These are phyloP conservation scores for Poeciliopsis turrubarensis DNA, from an alignment of 2,113 vertebrate species.

Conservation along the genomic window DNA sequence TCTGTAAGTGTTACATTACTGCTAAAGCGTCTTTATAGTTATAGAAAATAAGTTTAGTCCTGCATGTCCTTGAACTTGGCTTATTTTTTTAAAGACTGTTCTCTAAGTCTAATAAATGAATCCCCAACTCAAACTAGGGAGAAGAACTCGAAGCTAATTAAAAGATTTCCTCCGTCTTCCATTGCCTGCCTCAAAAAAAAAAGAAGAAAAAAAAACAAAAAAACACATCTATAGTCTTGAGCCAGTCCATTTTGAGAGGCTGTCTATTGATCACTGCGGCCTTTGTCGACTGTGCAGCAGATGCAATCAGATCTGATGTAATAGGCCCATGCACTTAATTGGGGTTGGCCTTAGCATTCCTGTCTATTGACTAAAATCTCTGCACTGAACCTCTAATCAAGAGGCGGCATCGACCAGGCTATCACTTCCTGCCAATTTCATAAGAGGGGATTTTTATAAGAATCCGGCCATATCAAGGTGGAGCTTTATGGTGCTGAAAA, in stretches of 20 bases:
- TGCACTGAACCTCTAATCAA: slow-evolving; percentile 61
- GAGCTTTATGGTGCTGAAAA: slow-evolving; percentile 6
- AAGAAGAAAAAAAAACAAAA: too few relatives aligned
- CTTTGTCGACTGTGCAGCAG: slow-evolving; percentile 48
- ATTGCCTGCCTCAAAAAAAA: slow-evolving; percentile 26
- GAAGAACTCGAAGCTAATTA: slow-evolving; percentile 43
- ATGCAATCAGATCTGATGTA: slow-evolving; percentile 75
- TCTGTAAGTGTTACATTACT: slow-evolving; percentile 12
- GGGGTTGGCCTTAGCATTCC: slow-evolving; percentile 51
- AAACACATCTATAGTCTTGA: slow-evolving; percentile 61
- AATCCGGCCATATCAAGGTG: slow-evolving; percentile 20
- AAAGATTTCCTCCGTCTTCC: slow-evolving; percentile 46
- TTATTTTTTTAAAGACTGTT: background rate
- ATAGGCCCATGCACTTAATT: slow-evolving; percentile 73
- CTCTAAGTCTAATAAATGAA: slow-evolving; percentile 2
- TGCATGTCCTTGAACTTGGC: background rate
- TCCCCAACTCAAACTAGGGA: background rate
- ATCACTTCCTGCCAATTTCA: slow-evolving; percentile 32
- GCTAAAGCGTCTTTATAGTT: background rate
- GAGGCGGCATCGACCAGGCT: slow-evolving; percentile 41
- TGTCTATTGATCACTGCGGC: slow-evolving; percentile 73
- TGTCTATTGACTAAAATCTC: slow-evolving; percentile 71
- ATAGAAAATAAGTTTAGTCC: background rate
- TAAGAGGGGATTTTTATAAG: slow-evolving; percentile 29
- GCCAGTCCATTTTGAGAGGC: slow-evolving; percentile 58